phyloP scores from a whole-genome alignment of 2,113 vertebrate genomes.

The Macquaria ambigua region DNA sequence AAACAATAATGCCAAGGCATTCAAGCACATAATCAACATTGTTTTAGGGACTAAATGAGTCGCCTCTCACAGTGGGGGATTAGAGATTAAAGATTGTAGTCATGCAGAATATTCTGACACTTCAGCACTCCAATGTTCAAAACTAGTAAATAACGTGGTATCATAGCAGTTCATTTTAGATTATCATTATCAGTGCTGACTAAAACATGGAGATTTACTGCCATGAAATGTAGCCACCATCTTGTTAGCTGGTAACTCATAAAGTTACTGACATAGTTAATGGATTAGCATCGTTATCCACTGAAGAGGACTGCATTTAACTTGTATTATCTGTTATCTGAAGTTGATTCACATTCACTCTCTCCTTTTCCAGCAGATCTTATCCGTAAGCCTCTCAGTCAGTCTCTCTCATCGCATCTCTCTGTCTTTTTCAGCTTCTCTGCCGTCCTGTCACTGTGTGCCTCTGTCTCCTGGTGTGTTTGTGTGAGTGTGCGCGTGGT shows the following conservation, averaged over 20 bases:
- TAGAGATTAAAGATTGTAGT: conserved; percentile 11
- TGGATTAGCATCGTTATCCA: not conserved
- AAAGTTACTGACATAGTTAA: not conserved
- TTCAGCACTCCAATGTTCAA: not conserved
- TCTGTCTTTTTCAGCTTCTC: conserved; percentile 15
- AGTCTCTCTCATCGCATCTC: not conserved
- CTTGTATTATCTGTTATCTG: not conserved
- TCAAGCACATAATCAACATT: conserved; percentile 45
- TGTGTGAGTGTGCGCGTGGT: not conserved
- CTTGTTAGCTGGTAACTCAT: not conserved
- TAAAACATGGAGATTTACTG: not conserved
- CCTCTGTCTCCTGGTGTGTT: not conserved
- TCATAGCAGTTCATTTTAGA: not conserved
- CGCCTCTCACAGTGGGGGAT: not conserved
- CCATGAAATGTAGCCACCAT: not conserved
- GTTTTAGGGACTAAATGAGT: conserved; percentile 45
- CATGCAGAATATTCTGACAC: conserved; percentile 2
- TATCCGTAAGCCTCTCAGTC: not conserved
- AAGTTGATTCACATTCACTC: not conserved
- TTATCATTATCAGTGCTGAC: not conserved
- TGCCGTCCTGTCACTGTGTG: not conserved
- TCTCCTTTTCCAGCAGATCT: not conserved
- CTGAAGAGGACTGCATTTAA: not conserved
- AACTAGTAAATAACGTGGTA: not conserved
- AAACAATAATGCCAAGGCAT: conserved; percentile 41